These are phyloP conservation scores for Indri indri DNA, from an alignment of 2,113 vertebrate species.

Conservation along the genomic window DNA sequence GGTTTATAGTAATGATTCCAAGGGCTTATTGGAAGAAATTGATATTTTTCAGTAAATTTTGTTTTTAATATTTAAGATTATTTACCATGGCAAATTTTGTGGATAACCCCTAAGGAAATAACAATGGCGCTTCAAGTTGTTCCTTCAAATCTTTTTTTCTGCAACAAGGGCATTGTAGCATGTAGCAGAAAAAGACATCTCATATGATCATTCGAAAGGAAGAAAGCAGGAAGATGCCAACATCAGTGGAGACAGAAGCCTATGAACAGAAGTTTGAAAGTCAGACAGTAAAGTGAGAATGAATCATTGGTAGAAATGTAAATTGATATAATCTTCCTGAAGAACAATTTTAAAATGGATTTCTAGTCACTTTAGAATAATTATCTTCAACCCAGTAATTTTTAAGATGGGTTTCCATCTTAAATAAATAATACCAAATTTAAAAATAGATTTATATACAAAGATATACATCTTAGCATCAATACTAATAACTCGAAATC, in stretches of 20 bases:
- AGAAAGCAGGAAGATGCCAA: neutral
- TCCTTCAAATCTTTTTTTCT: neutral
- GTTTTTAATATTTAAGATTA: neutral
- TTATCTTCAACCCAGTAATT: neutral
- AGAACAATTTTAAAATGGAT: slow-evolving; percentile 38
- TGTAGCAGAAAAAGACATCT: neutral
- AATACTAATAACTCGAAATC: neutral
- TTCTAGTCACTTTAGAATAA: slow-evolving; percentile 11
- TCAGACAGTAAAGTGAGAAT: slow-evolving; percentile 5
- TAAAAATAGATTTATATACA: neutral
- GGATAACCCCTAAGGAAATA: neutral
- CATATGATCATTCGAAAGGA: neutral
- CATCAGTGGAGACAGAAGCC: neutral
- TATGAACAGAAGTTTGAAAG: slow-evolving; percentile 47
- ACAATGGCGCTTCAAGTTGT: neutral
- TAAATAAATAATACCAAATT: slow-evolving; percentile 31
- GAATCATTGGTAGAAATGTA: neutral
- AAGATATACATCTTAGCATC: neutral
- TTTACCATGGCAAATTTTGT: neutral
- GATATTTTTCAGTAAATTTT: neutral
- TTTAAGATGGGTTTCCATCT: neutral
- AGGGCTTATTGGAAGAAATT: neutral
- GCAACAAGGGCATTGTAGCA: neutral
- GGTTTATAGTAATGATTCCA: neutral
- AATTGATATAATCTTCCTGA: neutral